Base-by-base conservation (phyloP, 2,113 vertebrate species). In the Poeciliopsis occidentalis region DNA sequence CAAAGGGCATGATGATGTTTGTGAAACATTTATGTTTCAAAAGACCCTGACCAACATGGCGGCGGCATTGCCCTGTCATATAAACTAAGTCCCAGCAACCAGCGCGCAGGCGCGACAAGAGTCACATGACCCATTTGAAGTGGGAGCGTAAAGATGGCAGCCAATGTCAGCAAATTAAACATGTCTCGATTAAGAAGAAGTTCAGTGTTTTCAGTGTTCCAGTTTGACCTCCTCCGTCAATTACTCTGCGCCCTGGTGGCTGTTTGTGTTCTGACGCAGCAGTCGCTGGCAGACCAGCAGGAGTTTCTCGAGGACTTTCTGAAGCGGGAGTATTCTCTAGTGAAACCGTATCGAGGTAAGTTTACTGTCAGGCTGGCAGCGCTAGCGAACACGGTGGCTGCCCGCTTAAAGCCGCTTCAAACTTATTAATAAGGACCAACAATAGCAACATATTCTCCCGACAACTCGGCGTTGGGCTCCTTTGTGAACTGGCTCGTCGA, bases 301-400 rank as follows among this genome's bases (percentile, higher is more conserved):
- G 90, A 95, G 41, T 95, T 96, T 60, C 87, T 91, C 54, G 96
- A 97, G 60, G 97, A 97, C 41, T 96, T 97, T 88, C 85, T 98
- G 70, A 98, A 98, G 86, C 93, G 97, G 71, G 97, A 98, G 80
- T 96, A 97, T 75, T 97, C 97, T 47, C 90, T 99, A 67, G 92
- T 88, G 24, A 97, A 97, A 63, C 97, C 97, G 0, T 99, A 98
- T 87, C 95, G 96, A 76, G 97, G 97, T 98, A 47, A 80, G 85
- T 75, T 68, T 0, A 32, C 39, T 30, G 44, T 67, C 29, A 26
- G 1, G 29, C 8, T 3, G 1, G 29, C 8, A 4, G 17, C 41
- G 24, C 26, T 27, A 27, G 13, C 15, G 8, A 8, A 4, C 4
- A 27, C 2, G 37, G n/a, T 29, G 17, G 44, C 44, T 19, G 44